Evolutionary conservation across 2,113 vertebrate species (phyloP).

Genomic region (Malurus cyaneus): DNA sequence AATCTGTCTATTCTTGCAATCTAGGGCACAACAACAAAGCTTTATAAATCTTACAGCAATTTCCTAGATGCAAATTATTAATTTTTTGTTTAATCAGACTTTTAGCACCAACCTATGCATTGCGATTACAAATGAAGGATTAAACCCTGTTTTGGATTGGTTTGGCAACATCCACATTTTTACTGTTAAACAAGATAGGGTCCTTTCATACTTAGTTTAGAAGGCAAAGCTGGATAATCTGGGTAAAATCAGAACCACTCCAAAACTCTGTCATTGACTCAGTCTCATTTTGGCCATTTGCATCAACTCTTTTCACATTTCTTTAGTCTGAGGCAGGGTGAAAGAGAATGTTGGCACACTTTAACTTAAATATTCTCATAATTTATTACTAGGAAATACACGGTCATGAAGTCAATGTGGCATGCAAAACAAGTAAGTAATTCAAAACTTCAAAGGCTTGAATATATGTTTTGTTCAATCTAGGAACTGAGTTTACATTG

Average conservation of each 20-base stretch:
- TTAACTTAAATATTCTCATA: neutral
- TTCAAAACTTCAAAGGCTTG: neutral
- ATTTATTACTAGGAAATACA: neutral
- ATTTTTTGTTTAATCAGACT: neutral
- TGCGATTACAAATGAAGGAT: neutral
- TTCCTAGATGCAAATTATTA: neutral
- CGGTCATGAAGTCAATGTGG: neutral
- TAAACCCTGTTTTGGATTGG: neutral
- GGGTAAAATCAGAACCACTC: neutral
- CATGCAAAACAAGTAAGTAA: neutral
- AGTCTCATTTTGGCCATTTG: neutral
- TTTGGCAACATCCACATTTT: neutral
- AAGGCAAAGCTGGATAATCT: neutral
- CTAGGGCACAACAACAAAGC: neutral
- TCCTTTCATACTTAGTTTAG: neutral
- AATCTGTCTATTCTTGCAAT: constrained; percentile 16
- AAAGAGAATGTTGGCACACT: neutral
- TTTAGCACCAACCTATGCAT: neutral
- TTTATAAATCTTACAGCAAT: neutral
- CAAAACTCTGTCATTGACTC: neutral
- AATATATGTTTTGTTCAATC: neutral
- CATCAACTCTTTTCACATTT: neutral
- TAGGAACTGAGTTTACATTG: neutral
- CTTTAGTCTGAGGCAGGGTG: neutral
- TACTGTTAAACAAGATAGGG: neutral